Evolutionary conservation across 2,113 vertebrate species (phyloP), one percentile per base, ranked within the genome.

Genomic region (Diglossa brunneiventris): DNA sequence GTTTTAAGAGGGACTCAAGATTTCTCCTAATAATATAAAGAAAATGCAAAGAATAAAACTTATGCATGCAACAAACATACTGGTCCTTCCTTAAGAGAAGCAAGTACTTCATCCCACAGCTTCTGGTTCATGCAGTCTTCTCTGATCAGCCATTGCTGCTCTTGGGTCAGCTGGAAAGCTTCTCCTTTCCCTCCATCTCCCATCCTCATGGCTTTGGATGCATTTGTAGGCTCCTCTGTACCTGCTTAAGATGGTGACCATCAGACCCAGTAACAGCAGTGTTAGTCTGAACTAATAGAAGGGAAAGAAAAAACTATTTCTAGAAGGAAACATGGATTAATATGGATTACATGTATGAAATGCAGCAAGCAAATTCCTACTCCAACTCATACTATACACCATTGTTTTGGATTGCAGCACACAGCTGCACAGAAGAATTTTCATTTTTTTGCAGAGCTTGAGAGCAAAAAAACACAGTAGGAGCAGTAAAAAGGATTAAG

Each of bases 111-210:
- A 96, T 99, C 99, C 99, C 99, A 99, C 35, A 99, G 96, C 93
- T 99, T 99, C 98, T 98, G 99, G 97, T 99, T 99, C 95, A 98
- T 98, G n/a, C 96, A 97, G 84, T 99, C 99, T 97, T 99, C 98
- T 91, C 94, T 98, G 90, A 99, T 99, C 42, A 99, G 95, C 95
- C 97, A 98, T 10, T 98, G 97, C 95, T 99, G 99, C 73, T 99
- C 98, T 67, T 99, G 98, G 4, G 99, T 99, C 88, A 99, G 97
- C 37, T 99, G 98, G 97, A 99, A 99, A 44, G 98, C 97, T 89
- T 99, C 99, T 83, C 99, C 87, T 98, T 98, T 98, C 53, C 96
- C 91, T 59, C 98, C 97, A 97, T 99, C 97, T 90, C 95, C 87
- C 96, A 98, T 87, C 80, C 96, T 98, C 94, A 96, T 92, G 50